A percentile compares a stretch with the other conserved stretches of the same genome.
Evolutionary conservation across 2,888 invertebrate species (phyloP).

Genomic region (Hyles lineata): DNA sequence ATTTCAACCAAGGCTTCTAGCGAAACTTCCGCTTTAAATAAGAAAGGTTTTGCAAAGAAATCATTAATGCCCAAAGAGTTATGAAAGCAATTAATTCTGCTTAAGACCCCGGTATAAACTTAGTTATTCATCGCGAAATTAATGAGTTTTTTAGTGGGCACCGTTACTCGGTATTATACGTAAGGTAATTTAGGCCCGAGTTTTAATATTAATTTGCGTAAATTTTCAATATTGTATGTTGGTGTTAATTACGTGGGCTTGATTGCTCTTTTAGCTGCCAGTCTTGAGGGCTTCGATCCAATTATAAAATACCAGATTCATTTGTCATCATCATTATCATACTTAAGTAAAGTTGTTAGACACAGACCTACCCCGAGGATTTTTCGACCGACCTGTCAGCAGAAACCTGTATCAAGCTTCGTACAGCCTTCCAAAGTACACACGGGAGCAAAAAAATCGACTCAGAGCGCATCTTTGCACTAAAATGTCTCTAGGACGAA

Average conservation of each 20-base stretch:
- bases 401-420: too few relatives aligned
- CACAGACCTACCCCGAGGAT: too few relatives aligned
- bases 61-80: conserved; percentile 39
- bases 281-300: too few relatives aligned
- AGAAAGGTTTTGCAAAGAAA: conserved; percentile 29
- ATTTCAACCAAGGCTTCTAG: conserved; percentile 2
- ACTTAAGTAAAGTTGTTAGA: too few relatives aligned
- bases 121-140: conserved; percentile 37
- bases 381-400: too few relatives aligned
- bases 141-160: conserved; percentile 34
- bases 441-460: too few relatives aligned
- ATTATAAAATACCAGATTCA: too few relatives aligned
- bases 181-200: conserved; percentile 29
- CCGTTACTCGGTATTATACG: conserved; percentile 29
- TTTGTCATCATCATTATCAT: too few relatives aligned
- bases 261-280: not conserved
- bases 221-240: not conserved
- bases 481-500: too few relatives aligned
- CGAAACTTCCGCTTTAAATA: conserved; percentile 25
- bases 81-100: conserved; percentile 45
- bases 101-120: conserved; percentile 39
- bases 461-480: too few relatives aligned
- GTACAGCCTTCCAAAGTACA: too few relatives aligned
- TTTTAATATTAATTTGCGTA: conserved; percentile 20
- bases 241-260: not conserved